Percentiles rank a stretch among this genome's conserved stretches.
phyloP scores from a whole-genome alignment of 2,888 invertebrate genomes.

The Troides aeacus region DNA sequence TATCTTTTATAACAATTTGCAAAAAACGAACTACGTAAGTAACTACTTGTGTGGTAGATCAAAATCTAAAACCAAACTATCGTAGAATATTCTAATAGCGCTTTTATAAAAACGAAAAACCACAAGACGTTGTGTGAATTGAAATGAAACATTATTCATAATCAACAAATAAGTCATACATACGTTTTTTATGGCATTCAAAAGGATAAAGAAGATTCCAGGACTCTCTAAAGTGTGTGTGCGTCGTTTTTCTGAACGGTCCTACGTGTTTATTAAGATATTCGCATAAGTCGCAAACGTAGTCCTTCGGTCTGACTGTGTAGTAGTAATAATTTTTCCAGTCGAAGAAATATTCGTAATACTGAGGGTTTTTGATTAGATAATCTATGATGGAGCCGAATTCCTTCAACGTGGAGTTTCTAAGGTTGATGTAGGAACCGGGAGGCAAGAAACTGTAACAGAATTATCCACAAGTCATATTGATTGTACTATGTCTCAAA shows the following conservation, averaged over 20 bases:
- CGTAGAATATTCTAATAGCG: too few species aligned
- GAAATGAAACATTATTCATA: constrained; percentile 21
- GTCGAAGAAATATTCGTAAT: constrained; percentile 62
- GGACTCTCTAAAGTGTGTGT: constrained; percentile 53
- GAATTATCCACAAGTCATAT: constrained; percentile 3
- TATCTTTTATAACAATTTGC: too few species aligned
- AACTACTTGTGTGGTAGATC: not conserved
- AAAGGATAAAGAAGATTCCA: constrained; percentile 58
- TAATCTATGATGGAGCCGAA: constrained; percentile 60
- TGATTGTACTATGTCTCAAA: not conserved
- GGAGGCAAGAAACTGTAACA: constrained; percentile 64
- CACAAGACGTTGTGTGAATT: not conserved
- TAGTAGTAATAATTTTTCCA: constrained; percentile 67
- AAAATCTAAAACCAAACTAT: not conserved
- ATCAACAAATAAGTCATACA: constrained; percentile 43
- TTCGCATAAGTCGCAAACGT: constrained; percentile 57
- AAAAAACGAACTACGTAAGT: not conserved
- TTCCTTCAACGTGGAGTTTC: constrained; percentile 54
- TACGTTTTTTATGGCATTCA: constrained; percentile 45
- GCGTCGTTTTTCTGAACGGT: constrained; percentile 25
- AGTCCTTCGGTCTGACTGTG: constrained; percentile 43
- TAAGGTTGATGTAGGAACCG: constrained; percentile 60
- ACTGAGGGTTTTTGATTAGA: constrained; percentile 51
- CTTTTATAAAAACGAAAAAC: too few species aligned
- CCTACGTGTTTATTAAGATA: constrained; percentile 41